phyloP scores from a whole-genome alignment of 2,797 vertebrate genomes.

The Cossypha niveicapilla region DNA sequence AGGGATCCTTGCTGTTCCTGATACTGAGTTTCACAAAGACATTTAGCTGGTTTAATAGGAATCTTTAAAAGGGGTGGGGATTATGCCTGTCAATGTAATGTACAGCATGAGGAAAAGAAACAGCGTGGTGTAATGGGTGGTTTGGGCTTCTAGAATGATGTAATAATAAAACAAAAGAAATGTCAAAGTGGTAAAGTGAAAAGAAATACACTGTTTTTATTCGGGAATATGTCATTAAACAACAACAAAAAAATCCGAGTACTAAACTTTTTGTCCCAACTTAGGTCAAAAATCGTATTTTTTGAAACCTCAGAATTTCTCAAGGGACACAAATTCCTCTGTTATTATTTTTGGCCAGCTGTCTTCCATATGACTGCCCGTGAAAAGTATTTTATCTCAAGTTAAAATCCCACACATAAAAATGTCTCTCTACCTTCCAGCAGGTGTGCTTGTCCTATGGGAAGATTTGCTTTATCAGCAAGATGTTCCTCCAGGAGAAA shows the following conservation, averaged over 20 bases:
- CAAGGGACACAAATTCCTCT: conserved; percentile 41
- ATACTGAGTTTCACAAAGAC: not conserved
- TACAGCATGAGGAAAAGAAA: not conserved
- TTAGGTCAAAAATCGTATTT: conserved; percentile 28
- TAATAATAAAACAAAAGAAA: conserved; percentile 30
- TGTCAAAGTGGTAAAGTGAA: not conserved
- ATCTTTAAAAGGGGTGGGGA: conserved; percentile 29
- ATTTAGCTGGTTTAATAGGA: not conserved
- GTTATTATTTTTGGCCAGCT: conserved; percentile 68
- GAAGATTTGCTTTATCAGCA: conserved; percentile 63
- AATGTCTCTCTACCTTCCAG: conserved; percentile 56
- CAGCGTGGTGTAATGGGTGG: not conserved
- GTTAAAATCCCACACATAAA: conserved; percentile 62
- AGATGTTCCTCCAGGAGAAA: conserved; percentile 58
- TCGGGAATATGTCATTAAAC: not conserved
- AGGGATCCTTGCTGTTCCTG: not conserved
- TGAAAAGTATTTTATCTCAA: conserved; percentile 63
- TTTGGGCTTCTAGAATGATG: not conserved
- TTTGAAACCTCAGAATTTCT: conserved; percentile 47
- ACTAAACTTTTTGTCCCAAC: not conserved
- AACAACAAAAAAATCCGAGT: not conserved
- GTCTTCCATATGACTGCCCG: conserved; percentile 62
- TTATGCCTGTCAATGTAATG: not conserved
- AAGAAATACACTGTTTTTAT: conserved; percentile 2
- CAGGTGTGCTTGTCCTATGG: conserved; percentile 58